Evolutionary conservation across 2,888 invertebrate genomes (phyloP).

Genomic region (Epiblema foenella): DNA sequence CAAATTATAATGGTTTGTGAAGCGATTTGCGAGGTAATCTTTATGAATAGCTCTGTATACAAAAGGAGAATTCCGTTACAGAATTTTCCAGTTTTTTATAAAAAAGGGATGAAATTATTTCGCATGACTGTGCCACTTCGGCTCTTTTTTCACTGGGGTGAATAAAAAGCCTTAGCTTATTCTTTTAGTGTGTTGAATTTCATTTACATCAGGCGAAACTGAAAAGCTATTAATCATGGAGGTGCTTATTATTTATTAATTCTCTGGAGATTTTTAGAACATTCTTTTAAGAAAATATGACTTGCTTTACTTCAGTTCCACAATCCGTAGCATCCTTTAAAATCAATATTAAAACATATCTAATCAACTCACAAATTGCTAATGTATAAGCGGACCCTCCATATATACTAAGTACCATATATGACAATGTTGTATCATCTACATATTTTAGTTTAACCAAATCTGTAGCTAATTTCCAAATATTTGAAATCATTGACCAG

Average conservation of each 20-base stretch:
- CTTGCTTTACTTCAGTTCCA: slow-evolving; percentile 3
- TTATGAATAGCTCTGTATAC: neutral
- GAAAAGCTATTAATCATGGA: neutral
- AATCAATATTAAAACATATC: too few species aligned
- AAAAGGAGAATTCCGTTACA: neutral
- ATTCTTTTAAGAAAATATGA: slow-evolving; percentile 9
- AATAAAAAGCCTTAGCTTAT: slow-evolving; percentile 2
- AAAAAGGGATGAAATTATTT: slow-evolving; percentile 1
- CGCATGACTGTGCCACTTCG: neutral
- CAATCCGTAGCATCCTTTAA: too few species aligned
- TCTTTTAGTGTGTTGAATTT: slow-evolving; percentile 6
- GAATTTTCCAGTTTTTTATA: neutral
- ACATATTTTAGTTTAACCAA: too few species aligned
- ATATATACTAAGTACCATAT: too few species aligned
- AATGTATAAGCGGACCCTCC: too few species aligned
- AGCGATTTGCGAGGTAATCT: neutral
- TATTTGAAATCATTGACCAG: too few species aligned
- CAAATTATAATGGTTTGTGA: neutral
- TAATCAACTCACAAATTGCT: too few species aligned
- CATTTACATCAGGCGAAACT: neutral
- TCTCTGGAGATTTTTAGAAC: neutral
- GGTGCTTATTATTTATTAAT: slow-evolving; percentile 9
- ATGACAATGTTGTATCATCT: too few species aligned
- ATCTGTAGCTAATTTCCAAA: too few species aligned
- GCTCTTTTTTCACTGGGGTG: neutral